Percentiles rank a stretch among this genome's conserved stretches.
Evolutionary conservation across 2,113 vertebrate genomes (phyloP).

Genomic region (Eidolon helvum): DNA sequence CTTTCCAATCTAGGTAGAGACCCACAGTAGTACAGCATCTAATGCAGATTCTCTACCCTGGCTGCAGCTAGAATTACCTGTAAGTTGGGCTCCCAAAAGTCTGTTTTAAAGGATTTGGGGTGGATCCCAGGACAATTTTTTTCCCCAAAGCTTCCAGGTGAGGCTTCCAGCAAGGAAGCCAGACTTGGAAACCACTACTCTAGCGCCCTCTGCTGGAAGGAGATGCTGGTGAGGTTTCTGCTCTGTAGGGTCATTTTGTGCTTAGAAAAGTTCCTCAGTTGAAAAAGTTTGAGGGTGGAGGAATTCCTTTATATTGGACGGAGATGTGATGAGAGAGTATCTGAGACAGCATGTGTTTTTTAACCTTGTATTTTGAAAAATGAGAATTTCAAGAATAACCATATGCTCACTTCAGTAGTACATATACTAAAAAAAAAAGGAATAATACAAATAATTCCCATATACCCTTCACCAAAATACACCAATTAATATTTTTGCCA

Average conservation of each 20-base stretch:
- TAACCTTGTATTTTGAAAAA: conserved; percentile 9
- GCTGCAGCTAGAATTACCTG: neutral
- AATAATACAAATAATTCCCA: neutral
- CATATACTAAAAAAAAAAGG: no score
- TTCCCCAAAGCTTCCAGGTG: neutral
- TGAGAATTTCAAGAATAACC: neutral
- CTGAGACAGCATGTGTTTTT: neutral
- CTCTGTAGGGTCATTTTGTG: neutral
- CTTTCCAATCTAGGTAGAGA: neutral
- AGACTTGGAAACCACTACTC: neutral
- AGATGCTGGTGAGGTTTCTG: neutral
- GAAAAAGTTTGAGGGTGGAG: neutral
- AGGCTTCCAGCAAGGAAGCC: neutral
- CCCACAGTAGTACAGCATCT: neutral
- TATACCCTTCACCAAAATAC: neutral
- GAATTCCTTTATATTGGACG: neutral
- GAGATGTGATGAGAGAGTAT: neutral
- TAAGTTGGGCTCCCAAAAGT: neutral
- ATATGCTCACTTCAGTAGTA: no score
- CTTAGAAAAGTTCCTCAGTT: neutral
- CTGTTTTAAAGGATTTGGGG: neutral
- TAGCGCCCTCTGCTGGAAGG: neutral
- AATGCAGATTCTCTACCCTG: neutral
- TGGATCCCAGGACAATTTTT: neutral
- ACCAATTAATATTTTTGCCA: neutral